Evolutionary conservation across 2,888 invertebrate species (phyloP).

Genomic region (Seladonia tumulorum): DNA sequence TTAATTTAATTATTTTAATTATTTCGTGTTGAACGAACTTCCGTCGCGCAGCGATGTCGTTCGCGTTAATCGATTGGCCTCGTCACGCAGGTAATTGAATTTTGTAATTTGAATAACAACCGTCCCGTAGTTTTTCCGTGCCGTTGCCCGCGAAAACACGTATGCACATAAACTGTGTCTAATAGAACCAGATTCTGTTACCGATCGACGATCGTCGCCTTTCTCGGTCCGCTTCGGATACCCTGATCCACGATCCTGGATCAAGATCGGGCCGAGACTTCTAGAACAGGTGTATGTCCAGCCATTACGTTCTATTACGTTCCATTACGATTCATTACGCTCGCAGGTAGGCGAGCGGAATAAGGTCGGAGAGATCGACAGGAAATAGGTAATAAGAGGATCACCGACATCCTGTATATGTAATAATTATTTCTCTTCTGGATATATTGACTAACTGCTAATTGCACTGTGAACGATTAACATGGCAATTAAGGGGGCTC

Average conservation of each 20-base stretch:
- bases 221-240: slow-evolving; percentile 36
- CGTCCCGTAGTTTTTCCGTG: background rate
- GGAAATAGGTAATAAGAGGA: slow-evolving; percentile 69
- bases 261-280: slow-evolving; percentile 60
- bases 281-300: slow-evolving; percentile 62
- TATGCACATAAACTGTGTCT: background rate
- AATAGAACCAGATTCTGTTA: slow-evolving; percentile 33
- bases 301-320: slow-evolving; percentile 70
- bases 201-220: slow-evolving; percentile 31
- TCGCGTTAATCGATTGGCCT: background rate
- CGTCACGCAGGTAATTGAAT: background rate
- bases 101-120: background rate
- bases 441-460: slow-evolving; percentile 46
- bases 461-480: slow-evolving; percentile 50
- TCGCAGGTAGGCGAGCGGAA: slow-evolving; percentile 52
- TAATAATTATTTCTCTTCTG: slow-evolving; percentile 55
- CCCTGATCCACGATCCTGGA: slow-evolving; percentile 18
- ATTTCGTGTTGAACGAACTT: background rate
- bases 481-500: slow-evolving; percentile 34
- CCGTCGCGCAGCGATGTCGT: background rate
- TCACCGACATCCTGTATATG: slow-evolving; percentile 53
- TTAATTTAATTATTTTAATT: too few species aligned
- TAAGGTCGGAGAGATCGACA: slow-evolving; percentile 63
- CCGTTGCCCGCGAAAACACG: background rate
- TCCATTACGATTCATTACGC: slow-evolving; percentile 69